Evolutionary conservation across 2,888 invertebrate species (phyloP).

Genomic region (Liodrosophila aerea): DNA sequence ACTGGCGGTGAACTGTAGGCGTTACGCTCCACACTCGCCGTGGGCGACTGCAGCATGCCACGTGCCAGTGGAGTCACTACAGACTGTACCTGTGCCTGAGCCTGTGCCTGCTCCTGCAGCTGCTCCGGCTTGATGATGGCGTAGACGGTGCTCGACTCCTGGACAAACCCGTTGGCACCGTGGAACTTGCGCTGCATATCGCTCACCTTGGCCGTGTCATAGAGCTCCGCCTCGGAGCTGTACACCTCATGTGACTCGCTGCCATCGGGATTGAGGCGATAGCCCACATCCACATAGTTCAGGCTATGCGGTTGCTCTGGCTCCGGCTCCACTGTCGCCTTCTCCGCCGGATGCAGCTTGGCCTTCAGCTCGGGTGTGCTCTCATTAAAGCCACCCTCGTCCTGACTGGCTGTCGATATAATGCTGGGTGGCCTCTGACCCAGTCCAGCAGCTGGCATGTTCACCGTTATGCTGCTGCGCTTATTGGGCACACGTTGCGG

Average conservation of each 20-base stretch:
- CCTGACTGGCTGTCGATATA: conserved; percentile 85
- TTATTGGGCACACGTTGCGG: conserved; percentile 83
- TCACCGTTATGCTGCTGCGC: conserved; percentile 85
- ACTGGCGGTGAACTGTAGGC: conserved; percentile 72
- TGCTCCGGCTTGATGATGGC: conserved; percentile 82
- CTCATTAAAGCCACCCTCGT: conserved; percentile 89
- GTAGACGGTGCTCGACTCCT: conserved; percentile 81
- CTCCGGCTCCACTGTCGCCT: conserved; percentile 10
- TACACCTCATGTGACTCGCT: conserved; percentile 81
- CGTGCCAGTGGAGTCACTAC: conserved; percentile 38
- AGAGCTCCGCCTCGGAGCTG: conserved; percentile 82
- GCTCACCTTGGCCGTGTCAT: conserved; percentile 79
- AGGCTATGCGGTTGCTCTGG: conserved; percentile 65
- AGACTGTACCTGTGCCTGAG: conserved; percentile 42
- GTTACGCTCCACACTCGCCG: conserved; percentile 60
- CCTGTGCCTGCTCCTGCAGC: conserved; percentile 23
- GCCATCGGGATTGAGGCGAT: conserved; percentile 82
- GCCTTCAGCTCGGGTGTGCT: conserved; percentile 85
- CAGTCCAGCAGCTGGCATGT: conserved; percentile 86
- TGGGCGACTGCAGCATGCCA: conserved; percentile 56
- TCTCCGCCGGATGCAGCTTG: conserved; percentile 80
- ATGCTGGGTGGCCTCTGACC: conserved; percentile 87
- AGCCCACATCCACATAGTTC: conserved; percentile 82
- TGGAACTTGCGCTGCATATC: conserved; percentile 81
- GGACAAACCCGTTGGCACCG: conserved; percentile 78